Conservation (phyloP, 2,888 invertebrate species). For the Cepaea hortensis region DNA sequence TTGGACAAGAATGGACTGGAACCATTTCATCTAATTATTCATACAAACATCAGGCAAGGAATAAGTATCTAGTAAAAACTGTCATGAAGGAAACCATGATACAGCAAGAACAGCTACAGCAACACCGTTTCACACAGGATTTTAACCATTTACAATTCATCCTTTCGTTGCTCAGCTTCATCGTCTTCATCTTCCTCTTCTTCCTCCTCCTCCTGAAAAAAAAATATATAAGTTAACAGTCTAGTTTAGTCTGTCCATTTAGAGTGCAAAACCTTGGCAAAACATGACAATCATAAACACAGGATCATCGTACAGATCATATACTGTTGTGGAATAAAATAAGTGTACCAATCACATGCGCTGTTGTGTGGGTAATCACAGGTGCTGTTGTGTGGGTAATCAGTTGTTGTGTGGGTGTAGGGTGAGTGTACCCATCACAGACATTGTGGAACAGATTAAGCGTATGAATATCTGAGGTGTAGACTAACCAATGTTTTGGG, state of each 20-base stretch:
- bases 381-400: too few relatives aligned
- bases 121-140: background rate
- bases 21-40: background rate
- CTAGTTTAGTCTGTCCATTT: too few relatives aligned
- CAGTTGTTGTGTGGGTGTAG: too few relatives aligned
- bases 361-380: too few relatives aligned
- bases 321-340: too few relatives aligned
- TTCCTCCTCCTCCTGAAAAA: constrained; percentile 41
- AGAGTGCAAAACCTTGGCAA: background rate
- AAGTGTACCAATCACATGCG: too few relatives aligned
- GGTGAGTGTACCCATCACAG: too few relatives aligned
- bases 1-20: background rate
- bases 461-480: too few relatives aligned
- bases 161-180: constrained; percentile 60
- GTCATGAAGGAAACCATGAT: background rate
- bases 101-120: background rate
- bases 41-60: background rate
- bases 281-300: too few relatives aligned
- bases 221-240: background rate
- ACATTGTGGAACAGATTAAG: too few relatives aligned
- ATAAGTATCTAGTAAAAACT: background rate
- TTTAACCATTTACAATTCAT: constrained; percentile 48
- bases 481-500: too few relatives aligned
- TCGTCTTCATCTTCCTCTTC: constrained; percentile 63
- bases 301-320: too few relatives aligned